Evolutionary conservation across 2,888 invertebrate species (phyloP), one percentile per base, ranked within the genome.

Genomic region (Villa cingulata): DNA sequence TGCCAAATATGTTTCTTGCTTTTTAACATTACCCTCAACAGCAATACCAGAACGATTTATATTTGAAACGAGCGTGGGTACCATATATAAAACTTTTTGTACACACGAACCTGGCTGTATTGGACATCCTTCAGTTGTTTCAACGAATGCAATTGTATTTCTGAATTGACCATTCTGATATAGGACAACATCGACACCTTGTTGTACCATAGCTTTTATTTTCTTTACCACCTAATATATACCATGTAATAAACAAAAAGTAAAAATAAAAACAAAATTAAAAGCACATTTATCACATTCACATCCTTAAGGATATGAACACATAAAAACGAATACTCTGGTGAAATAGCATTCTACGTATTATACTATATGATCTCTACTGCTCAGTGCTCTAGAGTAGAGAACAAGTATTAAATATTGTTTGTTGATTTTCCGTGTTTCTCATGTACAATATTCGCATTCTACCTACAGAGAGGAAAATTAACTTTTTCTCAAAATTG

Each of bases 81-180:
- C 78, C 61, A 95, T 72, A 65, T 86, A 85, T 59, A 92, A 76
- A 45, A 92, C 81, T 72, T 92, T 94, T 70, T 94, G 92, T 63
- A 95, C 55, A 41, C 68, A 66, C 1, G 68, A 68, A 2, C 69
- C 69, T 3, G 69, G 69, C 49, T 69, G 68, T 36, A 69, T 54
- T 9, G 68, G 66, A 43, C 62, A 63, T 2, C 78, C 83, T 77
- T 72, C 90, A 82, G 90, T 88, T 34, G 90, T 91, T 70, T 95
- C 94, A 47, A 86, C 70, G 57, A 83, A 83, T 47, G 91, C 87
- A 46, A 96, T 88, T 2, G 86, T 79, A 57, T 90, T 87, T 51
- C 91, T 77, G 69, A 91, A 95, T 66, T 94, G 92, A 0, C 95
- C 95, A 64, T 88, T 91, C 69, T 92, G 92, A 74, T 95, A 95